phyloP scores from a whole-genome alignment of 2,113 vertebrate species.

The Corapipo altera region DNA sequence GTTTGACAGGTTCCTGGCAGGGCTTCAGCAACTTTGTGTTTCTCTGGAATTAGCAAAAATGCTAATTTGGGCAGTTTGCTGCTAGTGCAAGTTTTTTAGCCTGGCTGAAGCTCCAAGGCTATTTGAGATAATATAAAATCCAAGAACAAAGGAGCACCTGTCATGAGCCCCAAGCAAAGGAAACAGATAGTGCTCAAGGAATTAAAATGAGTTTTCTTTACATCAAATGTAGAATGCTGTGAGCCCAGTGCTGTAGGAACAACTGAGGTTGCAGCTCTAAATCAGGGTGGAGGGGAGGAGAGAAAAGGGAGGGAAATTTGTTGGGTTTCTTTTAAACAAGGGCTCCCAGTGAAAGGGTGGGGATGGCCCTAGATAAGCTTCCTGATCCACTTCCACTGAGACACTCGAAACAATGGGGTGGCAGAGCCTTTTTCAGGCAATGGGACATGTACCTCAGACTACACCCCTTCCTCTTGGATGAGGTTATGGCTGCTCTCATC shows the following conservation, averaged over 20 bases:
- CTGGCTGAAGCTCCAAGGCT: constrained; percentile 15
- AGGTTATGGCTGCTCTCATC: background rate
- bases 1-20: constrained; percentile 49
- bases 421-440: background rate
- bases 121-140: constrained; percentile 23
- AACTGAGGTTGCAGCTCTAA: background rate
- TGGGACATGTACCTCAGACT: background rate
- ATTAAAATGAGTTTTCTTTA: constrained; percentile 45
- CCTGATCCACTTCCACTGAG: constrained; percentile 46
- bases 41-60: constrained; percentile 61
- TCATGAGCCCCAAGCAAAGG: background rate
- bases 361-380: constrained; percentile 55
- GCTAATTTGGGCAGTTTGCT: constrained; percentile 57
- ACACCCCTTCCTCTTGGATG: constrained; percentile 51
- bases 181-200: constrained; percentile 32
- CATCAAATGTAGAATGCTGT: background rate
- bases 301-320: background rate
- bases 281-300: background rate
- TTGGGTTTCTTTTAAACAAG: background rate
- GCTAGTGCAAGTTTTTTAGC: constrained; percentile 21
- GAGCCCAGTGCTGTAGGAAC: background rate
- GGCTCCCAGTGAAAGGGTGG: constrained; percentile 28
- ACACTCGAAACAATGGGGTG: constrained; percentile 26
- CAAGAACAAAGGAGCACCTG: constrained; percentile 54
- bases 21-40: constrained; percentile 13